Evolutionary conservation across 2,797 vertebrate genomes (phyloP), one percentile per base, ranked within the genome.

Genomic region (Sebastes trivittatus): DNA sequence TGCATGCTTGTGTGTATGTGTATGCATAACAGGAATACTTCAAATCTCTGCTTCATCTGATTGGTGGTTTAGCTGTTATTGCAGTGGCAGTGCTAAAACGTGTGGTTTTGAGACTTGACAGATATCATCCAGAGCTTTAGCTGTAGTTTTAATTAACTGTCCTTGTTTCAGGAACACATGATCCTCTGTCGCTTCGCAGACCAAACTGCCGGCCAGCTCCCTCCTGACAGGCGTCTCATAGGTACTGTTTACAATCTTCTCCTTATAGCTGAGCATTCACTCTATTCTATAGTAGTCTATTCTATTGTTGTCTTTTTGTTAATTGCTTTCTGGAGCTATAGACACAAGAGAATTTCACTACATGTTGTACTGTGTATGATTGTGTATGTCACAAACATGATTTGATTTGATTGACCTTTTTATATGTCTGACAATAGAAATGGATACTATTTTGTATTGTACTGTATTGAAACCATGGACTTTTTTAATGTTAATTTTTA

Each of bases 111-210:
- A 34, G 38, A 30, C 11, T 4, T 23, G 2, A 42, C 16, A 25
- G 20, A 61, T 66, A 2, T 30, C 20, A 18, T 20, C 13, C 11
- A 34, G 20, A 23, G 4, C 11, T 52, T 8, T 22, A 14, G 11
- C 4, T 6, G 36, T n/a, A 2, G 20, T 23, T 16, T 63, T 30
- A 7, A 38, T 63, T 22, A 29, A 46, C 11, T 38, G 6, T 75
- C 52, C 7, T 75, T 72, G 25, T 85, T 90, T 68, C 85, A 99
- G 98, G 98, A 99, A 86, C 98, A 99, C 93, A 99, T 99, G 98
- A 94, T 98, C 64, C 96, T 99, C 36, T 99, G 98, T 93, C 96
- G 98, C 84, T 99, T 99, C 83, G 98, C 98, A 3, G 98, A 99
- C 93, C 98, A 99, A 94, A 99, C 98, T 52, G 98, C 96, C 61